Conservation (phyloP, 2,888 invertebrate species). For the Synanthedon tipuliformis region DNA sequence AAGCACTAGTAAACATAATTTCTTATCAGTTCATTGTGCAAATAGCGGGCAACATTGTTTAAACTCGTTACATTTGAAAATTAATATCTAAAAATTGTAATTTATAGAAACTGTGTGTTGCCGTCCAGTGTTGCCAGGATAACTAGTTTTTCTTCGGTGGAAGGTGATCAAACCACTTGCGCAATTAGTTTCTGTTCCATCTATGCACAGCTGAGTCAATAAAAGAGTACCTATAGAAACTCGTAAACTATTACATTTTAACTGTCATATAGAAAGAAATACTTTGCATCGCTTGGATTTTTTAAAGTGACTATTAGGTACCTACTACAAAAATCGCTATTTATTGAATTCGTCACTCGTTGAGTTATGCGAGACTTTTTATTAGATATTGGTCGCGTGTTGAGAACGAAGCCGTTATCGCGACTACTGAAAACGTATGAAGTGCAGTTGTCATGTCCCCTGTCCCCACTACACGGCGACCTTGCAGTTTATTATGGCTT, state of each 20-base stretch:
- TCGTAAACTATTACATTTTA: too few relatives aligned
- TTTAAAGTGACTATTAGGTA: too few relatives aligned
- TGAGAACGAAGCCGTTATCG: conserved; percentile 4
- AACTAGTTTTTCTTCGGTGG: conserved; percentile 1
- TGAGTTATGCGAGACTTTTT: too few relatives aligned
- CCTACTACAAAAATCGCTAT: too few relatives aligned
- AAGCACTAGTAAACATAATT: neutral
- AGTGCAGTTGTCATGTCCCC: conserved; percentile 39
- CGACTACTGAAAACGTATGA: conserved; percentile 33
- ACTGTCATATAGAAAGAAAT: too few relatives aligned
- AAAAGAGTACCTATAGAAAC: too few relatives aligned
- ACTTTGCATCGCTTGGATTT: too few relatives aligned
- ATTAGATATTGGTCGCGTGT: neutral
- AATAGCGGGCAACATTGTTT: neutral
- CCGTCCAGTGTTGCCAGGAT: conserved; percentile 1
- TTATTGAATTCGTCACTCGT: too few relatives aligned
- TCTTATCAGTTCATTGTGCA: conserved; percentile 6
- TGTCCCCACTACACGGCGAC: conserved; percentile 51
- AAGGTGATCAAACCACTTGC: conserved; percentile 22
- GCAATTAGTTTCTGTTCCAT: conserved; percentile 20
- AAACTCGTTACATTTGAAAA: neutral
- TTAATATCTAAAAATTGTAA: too few relatives aligned
- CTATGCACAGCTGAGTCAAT: conserved; percentile 27
- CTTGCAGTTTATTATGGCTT: conserved; percentile 66
- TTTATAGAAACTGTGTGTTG: conserved; percentile 1